phyloP scores from a whole-genome alignment of 2,888 invertebrate genomes.

The Arctia plantaginis region DNA sequence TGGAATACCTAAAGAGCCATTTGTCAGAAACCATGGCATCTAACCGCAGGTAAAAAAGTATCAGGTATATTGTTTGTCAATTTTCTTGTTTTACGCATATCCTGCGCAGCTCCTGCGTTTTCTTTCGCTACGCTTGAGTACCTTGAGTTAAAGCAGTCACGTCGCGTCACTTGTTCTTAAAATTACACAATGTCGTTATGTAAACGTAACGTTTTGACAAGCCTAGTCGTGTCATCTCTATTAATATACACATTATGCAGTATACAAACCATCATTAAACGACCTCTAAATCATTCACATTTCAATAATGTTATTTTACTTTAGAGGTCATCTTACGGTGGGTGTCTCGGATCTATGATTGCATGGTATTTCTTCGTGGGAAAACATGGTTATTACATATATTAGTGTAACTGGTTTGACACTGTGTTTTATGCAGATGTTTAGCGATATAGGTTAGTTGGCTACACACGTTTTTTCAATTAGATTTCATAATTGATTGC shows the following conservation, averaged over 20 bases:
- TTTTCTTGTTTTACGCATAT: constrained; percentile 5
- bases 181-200: constrained; percentile 67
- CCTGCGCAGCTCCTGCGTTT: constrained; percentile 15
- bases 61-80: not conserved
- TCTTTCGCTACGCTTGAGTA: constrained; percentile 34
- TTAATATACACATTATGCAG: constrained; percentile 60
- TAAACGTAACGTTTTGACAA: constrained; percentile 75
- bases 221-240: constrained; percentile 70
- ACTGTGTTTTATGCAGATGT: constrained; percentile 57
- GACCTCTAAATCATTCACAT: constrained; percentile 40
- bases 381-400: constrained; percentile 50
- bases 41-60: not conserved
- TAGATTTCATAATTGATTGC: constrained; percentile 49
- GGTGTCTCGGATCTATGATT: constrained; percentile 24
- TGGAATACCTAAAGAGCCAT: not conserved
- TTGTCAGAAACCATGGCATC: not conserved
- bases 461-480: constrained; percentile 61
- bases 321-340: constrained; percentile 40
- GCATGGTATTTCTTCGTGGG: constrained; percentile 55
- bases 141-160: constrained; percentile 39
- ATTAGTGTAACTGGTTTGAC: constrained; percentile 54
- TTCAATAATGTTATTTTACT: constrained; percentile 17
- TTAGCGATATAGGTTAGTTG: constrained; percentile 57
- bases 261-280: constrained; percentile 48
- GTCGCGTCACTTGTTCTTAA: constrained; percentile 35